Evolutionary conservation across 2,888 invertebrate genomes (phyloP), one percentile per base, ranked within the genome.

Genomic region (Ochlodes sylvanus): DNA sequence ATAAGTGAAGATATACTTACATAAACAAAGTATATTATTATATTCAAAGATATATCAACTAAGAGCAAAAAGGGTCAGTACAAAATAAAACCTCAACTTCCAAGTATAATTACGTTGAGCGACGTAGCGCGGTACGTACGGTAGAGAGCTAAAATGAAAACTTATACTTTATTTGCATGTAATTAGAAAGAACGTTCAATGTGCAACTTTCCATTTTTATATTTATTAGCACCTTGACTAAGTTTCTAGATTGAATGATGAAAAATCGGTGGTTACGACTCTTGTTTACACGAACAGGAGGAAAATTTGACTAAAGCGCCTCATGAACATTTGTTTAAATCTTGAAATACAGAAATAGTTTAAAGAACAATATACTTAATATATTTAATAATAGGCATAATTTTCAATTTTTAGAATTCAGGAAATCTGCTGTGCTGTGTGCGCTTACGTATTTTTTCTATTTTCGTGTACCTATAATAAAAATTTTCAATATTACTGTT

Each of bases 141-240:
- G 7, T 34, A 50, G 57, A 64, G 64, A 64, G 57, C 50, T 58
- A 64, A 15, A 17, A 62, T 38, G 52, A 63, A 52, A 27, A 54
- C 12, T 42, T 41, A 41, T 56, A 63, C 34, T 58, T 64, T 44
- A 64, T 64, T 65, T 57, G 57, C 57, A 65, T 65, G 27, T 52
- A 65, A 65, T 52, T 58, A 65, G 21, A 64, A 56, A 65, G 52
- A 58, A 6, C 14, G 10, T 27, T 57, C 42, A 58, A 32, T 52
- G 15, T 58, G 12, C 7, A 47, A 58, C 50, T 65, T 65, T 58
- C 21, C 27, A 52, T 65, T 52, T 55, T 41, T 58, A 50, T 64
- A 50, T 47, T 57, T 57, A 27, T n/a, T 38, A 38, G 57, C 64
- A 57, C 47, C 57, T 56, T 47, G 19, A 61, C 17, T 47, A 61